phyloP scores from a whole-genome alignment of 2,113 vertebrate species.

The Vulpes lagopus region DNA sequence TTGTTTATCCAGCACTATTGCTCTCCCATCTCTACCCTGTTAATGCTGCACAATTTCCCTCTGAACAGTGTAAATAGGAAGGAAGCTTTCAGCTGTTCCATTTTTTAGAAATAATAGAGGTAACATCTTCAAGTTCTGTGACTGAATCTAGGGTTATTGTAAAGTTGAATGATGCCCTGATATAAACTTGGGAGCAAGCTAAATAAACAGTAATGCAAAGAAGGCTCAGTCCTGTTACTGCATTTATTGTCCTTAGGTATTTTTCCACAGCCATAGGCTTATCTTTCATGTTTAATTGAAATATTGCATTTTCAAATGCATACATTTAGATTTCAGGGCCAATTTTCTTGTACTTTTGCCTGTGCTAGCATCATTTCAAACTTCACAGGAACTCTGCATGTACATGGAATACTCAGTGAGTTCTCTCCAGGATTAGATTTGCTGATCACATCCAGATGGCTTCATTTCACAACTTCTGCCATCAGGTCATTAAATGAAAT shows the following conservation, averaged over 20 bases:
- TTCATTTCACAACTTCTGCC: constrained; percentile 45
- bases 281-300: constrained; percentile 59
- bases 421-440: background rate
- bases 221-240: background rate
- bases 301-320: background rate
- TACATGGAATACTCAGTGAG: background rate
- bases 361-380: background rate
- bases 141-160: background rate
- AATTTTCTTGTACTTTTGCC: constrained; percentile 39
- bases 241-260: background rate
- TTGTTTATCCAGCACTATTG: background rate
- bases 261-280: background rate
- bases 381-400: background rate
- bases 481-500: constrained; percentile 46
- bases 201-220: background rate
- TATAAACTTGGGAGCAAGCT: constrained; percentile 11
- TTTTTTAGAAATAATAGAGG: constrained; percentile 53
- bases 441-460: constrained; percentile 35
- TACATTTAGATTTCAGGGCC: background rate
- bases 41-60: background rate
- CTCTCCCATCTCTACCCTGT: background rate
- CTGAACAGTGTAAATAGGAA: background rate
- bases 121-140: background rate
- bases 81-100: background rate
- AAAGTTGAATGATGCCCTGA: constrained; percentile 31